Percentiles rank a stretch among this genome's conserved stretches.
phyloP scores from a whole-genome alignment of 2,797 vertebrate genomes.

The Dipus sagitta region DNA sequence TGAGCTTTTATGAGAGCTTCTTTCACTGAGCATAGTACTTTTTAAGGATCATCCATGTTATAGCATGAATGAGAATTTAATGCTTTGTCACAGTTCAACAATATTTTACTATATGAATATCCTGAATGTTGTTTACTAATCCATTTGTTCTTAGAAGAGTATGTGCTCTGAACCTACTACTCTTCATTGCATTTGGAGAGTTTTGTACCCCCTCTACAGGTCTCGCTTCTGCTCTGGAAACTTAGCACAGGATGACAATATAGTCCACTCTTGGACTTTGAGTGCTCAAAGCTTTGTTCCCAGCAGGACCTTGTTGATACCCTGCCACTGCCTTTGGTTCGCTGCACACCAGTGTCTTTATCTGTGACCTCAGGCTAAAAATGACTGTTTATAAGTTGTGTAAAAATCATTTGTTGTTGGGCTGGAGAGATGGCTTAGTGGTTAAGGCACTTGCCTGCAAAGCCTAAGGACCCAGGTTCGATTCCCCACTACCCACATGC shows the following conservation, averaged over 20 bases:
- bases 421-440: too few species aligned
- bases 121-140: background rate
- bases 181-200: background rate
- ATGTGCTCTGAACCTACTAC: background rate
- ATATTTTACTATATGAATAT: background rate
- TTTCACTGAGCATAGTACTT: background rate
- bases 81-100: background rate
- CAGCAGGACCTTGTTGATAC: background rate
- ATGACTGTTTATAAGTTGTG: background rate
- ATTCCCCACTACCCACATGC: too few species aligned
- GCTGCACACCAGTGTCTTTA: background rate
- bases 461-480: too few species aligned
- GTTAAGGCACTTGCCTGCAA: too few species aligned
- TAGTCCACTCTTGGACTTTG: background rate
- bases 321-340: background rate
- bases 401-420: too few species aligned
- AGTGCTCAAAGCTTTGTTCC: background rate
- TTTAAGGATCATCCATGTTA: background rate
- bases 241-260: background rate
- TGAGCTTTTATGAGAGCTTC: background rate
- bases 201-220: background rate
- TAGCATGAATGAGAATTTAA: background rate
- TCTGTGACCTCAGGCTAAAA: background rate
- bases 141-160: background rate
- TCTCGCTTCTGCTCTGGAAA: background rate